Evolutionary conservation across 2,888 invertebrate species (phyloP).

Genomic region (Malthinus flaveolus): DNA sequence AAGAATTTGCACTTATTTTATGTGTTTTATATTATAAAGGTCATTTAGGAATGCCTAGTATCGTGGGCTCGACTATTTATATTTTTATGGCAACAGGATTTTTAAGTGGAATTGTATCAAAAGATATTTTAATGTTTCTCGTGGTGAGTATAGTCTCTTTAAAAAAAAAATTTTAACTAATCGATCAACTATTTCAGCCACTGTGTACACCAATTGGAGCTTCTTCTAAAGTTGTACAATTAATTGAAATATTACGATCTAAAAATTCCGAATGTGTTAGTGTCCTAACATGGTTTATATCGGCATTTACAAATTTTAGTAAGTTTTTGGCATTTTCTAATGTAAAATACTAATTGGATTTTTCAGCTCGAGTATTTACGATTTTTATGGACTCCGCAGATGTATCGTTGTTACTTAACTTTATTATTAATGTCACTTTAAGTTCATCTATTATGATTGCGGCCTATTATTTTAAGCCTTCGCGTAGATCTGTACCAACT

Average conservation of each 20-base stretch:
- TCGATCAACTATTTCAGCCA: constrained; percentile 57
- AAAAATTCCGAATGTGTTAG: constrained; percentile 79
- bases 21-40: constrained; percentile 71
- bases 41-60: constrained; percentile 54
- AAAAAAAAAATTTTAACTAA: background rate
- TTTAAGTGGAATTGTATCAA: constrained; percentile 55
- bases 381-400: constrained; percentile 80
- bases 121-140: constrained; percentile 61
- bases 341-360: constrained; percentile 18
- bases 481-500: background rate
- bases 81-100: constrained; percentile 54
- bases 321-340: constrained; percentile 50
- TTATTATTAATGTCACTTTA: constrained; percentile 69
- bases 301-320: constrained; percentile 80
- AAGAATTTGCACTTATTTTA: constrained; percentile 74
- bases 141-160: constrained; percentile 61
- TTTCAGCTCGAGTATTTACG: constrained; percentile 79
- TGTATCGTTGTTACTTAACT: constrained; percentile 70
- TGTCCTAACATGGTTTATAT: constrained; percentile 79
- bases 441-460: constrained; percentile 72
- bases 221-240: constrained; percentile 79
- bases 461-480: constrained; percentile 65
- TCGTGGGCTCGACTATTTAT: constrained; percentile 54
- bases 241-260: constrained; percentile 70
- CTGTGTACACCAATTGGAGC: constrained; percentile 80